Evolutionary conservation across 2,797 vertebrate species (phyloP).

Genomic region (Psittacula echo): DNA sequence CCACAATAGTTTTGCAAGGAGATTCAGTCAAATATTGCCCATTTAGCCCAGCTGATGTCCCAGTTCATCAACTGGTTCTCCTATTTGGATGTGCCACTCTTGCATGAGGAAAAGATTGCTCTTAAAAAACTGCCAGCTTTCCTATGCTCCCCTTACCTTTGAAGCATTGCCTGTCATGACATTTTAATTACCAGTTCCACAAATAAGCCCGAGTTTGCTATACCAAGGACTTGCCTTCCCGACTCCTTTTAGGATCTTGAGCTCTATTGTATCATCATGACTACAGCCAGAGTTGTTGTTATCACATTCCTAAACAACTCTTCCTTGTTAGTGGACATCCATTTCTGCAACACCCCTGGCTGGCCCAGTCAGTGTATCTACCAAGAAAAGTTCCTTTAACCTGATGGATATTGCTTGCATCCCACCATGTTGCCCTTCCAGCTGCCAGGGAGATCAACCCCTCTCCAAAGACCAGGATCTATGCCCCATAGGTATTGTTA

Average conservation of each 20-base stretch:
- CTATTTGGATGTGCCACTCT: neutral
- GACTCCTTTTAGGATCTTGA: neutral
- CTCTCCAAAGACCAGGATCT: neutral
- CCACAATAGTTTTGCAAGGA: neutral
- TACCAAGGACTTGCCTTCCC: neutral
- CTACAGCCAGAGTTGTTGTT: neutral
- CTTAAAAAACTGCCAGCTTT: neutral
- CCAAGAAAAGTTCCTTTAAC: neutral
- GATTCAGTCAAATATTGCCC: neutral
- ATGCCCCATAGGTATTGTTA: neutral
- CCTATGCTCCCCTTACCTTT: neutral
- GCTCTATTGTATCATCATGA: neutral
- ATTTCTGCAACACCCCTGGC: neutral
- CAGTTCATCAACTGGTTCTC: neutral
- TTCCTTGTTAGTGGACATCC: neutral
- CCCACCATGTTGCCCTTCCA: neutral
- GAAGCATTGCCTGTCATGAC: neutral
- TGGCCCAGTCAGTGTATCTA: neutral
- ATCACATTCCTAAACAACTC: neutral
- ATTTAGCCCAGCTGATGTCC: neutral
- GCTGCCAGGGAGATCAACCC: neutral
- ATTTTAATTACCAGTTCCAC: neutral
- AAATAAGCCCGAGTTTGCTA: neutral
- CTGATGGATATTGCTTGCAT: neutral
- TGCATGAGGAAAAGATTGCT: neutral